These are phyloP conservation scores for Phrynocephalus versicolor DNA, from an alignment of 2,113 vertebrate species.

Conservation along the genomic window DNA sequence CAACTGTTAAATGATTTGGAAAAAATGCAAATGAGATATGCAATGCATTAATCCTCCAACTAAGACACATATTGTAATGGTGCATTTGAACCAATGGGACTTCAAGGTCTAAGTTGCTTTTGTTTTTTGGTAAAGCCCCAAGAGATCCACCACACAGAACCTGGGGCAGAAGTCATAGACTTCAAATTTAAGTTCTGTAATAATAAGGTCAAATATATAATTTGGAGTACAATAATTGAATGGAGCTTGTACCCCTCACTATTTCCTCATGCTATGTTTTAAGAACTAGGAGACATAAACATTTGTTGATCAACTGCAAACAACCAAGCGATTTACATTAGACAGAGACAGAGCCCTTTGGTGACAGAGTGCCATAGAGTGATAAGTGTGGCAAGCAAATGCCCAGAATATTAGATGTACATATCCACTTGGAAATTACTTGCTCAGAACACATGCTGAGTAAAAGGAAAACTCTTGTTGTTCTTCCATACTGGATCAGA, in stretches of 20 bases:
- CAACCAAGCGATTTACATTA: too few relatives aligned
- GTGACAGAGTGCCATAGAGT: too few relatives aligned
- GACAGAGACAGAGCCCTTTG: too few relatives aligned
- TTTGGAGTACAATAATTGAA: not conserved
- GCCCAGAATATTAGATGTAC: not conserved
- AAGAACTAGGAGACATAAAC: too few relatives aligned
- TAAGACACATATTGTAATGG: not conserved
- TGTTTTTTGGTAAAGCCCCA: not conserved
- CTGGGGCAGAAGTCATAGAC: not conserved
- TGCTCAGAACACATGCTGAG: not conserved
- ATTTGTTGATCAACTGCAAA: too few relatives aligned
- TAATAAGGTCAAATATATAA: not conserved
- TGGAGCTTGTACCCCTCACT: not conserved
- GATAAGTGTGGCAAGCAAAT: too few relatives aligned
- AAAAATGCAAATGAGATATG: slow-evolving; percentile 54
- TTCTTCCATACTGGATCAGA: too few relatives aligned
- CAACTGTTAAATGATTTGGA: slow-evolving; percentile 53
- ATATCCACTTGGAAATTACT: not conserved
- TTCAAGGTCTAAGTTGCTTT: not conserved
- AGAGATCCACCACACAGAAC: not conserved
- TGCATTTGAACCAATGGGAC: not conserved
- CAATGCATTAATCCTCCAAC: not conserved
- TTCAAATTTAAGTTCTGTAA: not conserved
- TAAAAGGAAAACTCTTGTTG: too few relatives aligned
- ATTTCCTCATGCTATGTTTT: too few relatives aligned